phyloP scores from a whole-genome alignment of 2,113 vertebrate genomes.

The Dendrocopos noguchii region DNA sequence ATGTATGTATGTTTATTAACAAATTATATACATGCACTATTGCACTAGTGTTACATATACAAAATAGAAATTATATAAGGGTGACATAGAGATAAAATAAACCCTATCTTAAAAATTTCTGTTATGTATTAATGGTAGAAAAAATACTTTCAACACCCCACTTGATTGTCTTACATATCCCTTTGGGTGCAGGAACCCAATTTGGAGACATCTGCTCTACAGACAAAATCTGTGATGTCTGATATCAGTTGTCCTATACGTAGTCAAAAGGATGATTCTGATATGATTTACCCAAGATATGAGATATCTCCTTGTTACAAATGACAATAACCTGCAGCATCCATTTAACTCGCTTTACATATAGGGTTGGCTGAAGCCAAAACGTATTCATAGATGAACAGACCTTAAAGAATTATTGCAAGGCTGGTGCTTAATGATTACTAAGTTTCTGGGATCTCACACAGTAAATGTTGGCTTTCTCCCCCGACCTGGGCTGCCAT shows the following conservation, averaged over 20 bases:
- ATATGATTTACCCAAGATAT: neutral
- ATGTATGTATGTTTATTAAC: neutral
- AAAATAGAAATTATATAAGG: neutral
- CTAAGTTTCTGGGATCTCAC: neutral
- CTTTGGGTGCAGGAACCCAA: fast-evolving
- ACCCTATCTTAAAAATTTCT: neutral
- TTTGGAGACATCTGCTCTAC: neutral
- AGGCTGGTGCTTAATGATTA: neutral
- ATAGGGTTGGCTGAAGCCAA: too few relatives aligned
- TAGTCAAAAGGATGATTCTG: neutral
- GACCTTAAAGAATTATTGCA: neutral
- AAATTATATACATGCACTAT: neutral
- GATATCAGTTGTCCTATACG: fast-evolving
- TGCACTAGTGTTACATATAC: neutral
- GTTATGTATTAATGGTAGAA: neutral
- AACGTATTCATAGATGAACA: neutral
- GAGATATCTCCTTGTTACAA: too few relatives aligned
- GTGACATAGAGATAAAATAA: neutral
- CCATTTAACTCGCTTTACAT: too few relatives aligned
- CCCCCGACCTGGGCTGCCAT: too few relatives aligned
- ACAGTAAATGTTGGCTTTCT: neutral
- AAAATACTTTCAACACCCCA: neutral
- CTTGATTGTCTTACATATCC: neutral
- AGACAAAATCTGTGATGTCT: neutral
- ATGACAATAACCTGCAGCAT: too few relatives aligned